These are phyloP conservation scores for Drosophila pseudoananassae DNA, from an alignment of 1,140 invertebrate genomes.

Conservation along the genomic window DNA sequence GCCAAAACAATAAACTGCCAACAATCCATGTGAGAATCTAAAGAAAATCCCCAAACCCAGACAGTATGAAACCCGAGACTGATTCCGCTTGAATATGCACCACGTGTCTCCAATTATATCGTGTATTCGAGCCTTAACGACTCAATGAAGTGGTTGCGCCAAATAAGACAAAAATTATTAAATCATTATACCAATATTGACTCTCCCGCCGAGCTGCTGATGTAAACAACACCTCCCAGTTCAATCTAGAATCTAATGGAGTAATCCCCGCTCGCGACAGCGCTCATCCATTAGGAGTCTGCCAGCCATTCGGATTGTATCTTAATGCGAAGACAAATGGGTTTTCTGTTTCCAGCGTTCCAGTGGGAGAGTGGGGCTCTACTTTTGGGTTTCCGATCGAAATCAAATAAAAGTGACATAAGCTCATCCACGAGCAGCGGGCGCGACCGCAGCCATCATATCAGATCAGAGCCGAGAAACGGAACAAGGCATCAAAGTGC, in stretches of 20 bases:
- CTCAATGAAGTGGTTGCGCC: slow-evolving; percentile 21
- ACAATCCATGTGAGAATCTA: too few relatives aligned
- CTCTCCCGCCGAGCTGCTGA: slow-evolving; percentile 29
- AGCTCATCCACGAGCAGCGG: slow-evolving; percentile 50
- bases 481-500: slow-evolving; percentile 66
- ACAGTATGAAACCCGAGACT: slow-evolving; percentile 5
- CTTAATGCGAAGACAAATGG: slow-evolving; percentile 68
- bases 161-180: slow-evolving; percentile 42
- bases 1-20: too few relatives aligned
- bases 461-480: slow-evolving; percentile 28
- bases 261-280: slow-evolving; percentile 36
- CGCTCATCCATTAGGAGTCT: slow-evolving; percentile 51
- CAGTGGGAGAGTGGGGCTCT: slow-evolving; percentile 12
- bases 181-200: slow-evolving; percentile 49
- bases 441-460: slow-evolving; percentile 44
- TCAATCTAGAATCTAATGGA: slow-evolving; percentile 39
- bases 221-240: slow-evolving; percentile 18
- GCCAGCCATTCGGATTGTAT: slow-evolving; percentile 51
- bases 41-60: too few relatives aligned
- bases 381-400: slow-evolving; percentile 59
- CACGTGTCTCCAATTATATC: slow-evolving; percentile 42
- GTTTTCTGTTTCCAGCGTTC: slow-evolving; percentile 46
- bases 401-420: slow-evolving; percentile 80
- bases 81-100: slow-evolving; percentile 17
- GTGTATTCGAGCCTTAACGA: slow-evolving; percentile 12